phyloP scores from a whole-genome alignment of 2,888 invertebrate species.

The Dicranocentrus wangi region DNA sequence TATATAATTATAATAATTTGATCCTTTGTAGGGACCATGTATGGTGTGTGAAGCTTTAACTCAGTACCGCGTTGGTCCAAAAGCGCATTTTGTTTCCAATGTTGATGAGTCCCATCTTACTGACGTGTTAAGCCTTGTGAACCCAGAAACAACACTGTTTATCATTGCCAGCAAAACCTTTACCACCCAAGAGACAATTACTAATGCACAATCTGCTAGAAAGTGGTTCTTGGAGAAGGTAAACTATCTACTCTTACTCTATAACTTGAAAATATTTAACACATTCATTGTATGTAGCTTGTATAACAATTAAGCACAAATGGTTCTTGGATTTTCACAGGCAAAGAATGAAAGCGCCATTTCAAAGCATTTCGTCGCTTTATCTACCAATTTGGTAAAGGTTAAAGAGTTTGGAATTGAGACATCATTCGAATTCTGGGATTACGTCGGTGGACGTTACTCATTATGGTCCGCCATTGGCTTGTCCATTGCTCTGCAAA shows the following conservation, averaged over 20 bases:
- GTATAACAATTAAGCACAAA: no score
- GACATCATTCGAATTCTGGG: constrained; percentile 99
- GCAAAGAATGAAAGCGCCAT: constrained; percentile 79
- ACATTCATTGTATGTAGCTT: no score
- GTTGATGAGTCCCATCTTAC: constrained; percentile 99
- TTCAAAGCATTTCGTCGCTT: constrained; percentile 97
- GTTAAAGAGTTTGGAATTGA: constrained; percentile 99
- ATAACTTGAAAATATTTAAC: no score
- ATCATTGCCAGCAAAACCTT: constrained; percentile 99
- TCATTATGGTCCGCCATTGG: constrained; percentile 99
- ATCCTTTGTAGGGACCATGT: constrained; percentile 87
- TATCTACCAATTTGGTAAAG: constrained; percentile 95
- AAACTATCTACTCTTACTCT: no score
- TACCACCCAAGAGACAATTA: constrained; percentile 99
- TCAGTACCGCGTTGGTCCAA: constrained; percentile 89
- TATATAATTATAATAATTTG: no score
- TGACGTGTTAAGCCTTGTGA: constrained; percentile 90
- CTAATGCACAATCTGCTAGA: constrained; percentile 97
- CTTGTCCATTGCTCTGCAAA: constrained; percentile 91
- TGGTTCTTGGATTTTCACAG: no score
- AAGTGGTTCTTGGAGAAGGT: no score
- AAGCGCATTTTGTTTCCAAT: constrained; percentile 97
- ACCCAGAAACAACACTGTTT: constrained; percentile 95
- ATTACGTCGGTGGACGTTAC: constrained; percentile 99
- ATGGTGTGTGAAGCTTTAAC: constrained; percentile 99